Conservation (phyloP, 2,797 vertebrate species). For the Synanceia verrucosa region DNA sequence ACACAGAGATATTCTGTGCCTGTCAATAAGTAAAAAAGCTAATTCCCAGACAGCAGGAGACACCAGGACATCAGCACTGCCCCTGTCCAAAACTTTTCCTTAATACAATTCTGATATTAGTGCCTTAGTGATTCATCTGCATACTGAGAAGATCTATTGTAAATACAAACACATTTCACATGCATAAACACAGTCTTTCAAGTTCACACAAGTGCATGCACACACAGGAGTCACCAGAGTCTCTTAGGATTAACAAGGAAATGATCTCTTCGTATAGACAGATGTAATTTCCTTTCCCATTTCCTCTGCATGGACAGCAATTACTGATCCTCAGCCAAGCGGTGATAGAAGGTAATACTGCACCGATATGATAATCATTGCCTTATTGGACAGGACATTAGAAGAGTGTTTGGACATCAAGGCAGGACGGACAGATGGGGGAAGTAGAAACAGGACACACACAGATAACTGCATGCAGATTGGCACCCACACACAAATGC, state of each 20-base stretch:
- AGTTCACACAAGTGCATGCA: conserved; percentile 35
- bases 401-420: conserved; percentile 65
- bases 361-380: conserved; percentile 76
- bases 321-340: conserved; percentile 71
- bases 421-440: conserved; percentile 71
- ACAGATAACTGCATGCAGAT: conserved; percentile 48
- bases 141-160: conserved; percentile 30
- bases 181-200: conserved; percentile 16
- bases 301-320: conserved; percentile 72
- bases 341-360: conserved; percentile 73
- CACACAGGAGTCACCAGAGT: conserved; percentile 51
- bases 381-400: conserved; percentile 70
- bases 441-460: conserved; percentile 49
- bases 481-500: conserved; percentile 4
- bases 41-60: conserved; percentile 3
- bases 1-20: neutral
- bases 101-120: conserved; percentile 34
- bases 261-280: conserved; percentile 69
- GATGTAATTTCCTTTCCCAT: conserved; percentile 79
- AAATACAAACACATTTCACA: conserved; percentile 41
- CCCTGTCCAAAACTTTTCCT: conserved; percentile 30
- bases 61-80: conserved; percentile 2
- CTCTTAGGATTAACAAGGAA: conserved; percentile 73
- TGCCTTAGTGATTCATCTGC: conserved; percentile 29
- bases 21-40: neutral